Conservation (phyloP, 2,797 vertebrate species). For the Galago senegalensis region DNA sequence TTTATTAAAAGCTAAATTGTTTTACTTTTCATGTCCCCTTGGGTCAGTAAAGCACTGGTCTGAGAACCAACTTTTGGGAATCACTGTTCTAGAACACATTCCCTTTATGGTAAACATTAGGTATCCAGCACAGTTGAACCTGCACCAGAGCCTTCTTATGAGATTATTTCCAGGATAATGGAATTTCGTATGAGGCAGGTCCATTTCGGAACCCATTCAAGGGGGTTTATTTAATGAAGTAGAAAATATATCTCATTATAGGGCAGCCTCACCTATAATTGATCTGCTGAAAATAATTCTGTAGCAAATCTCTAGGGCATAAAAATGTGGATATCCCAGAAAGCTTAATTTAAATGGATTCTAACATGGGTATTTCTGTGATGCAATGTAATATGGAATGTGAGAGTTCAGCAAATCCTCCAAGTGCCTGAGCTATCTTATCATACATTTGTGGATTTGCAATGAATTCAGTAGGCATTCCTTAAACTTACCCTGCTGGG, state of each 20-base stretch:
- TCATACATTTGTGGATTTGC: not conserved
- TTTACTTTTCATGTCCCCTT: constrained; percentile 49
- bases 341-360: constrained; percentile 78
- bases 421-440: not conserved
- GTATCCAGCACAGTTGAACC: constrained; percentile 72
- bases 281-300: constrained; percentile 83
- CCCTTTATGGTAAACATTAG: constrained; percentile 80
- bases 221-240: constrained; percentile 85
- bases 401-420: constrained; percentile 54
- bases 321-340: constrained; percentile 78
- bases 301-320: constrained; percentile 75
- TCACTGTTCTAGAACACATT: constrained; percentile 77
- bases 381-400: constrained; percentile 59
- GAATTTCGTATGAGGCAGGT: constrained; percentile 83
- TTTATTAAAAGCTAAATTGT: constrained; percentile 61
- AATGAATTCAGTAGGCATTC: not conserved
- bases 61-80: constrained; percentile 76
- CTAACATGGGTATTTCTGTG: constrained; percentile 68
- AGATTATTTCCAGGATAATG: constrained; percentile 81
- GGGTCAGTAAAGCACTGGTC: constrained; percentile 42
- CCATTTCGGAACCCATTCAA: constrained; percentile 79
- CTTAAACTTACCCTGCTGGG: not conserved
- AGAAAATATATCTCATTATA: constrained; percentile 84
- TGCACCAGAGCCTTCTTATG: constrained; percentile 75
- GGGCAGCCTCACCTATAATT: constrained; percentile 85